Evolutionary conservation across 2,888 invertebrate species (phyloP), one percentile per base, ranked within the genome.

Genomic region (Liposcelis brunnea): DNA sequence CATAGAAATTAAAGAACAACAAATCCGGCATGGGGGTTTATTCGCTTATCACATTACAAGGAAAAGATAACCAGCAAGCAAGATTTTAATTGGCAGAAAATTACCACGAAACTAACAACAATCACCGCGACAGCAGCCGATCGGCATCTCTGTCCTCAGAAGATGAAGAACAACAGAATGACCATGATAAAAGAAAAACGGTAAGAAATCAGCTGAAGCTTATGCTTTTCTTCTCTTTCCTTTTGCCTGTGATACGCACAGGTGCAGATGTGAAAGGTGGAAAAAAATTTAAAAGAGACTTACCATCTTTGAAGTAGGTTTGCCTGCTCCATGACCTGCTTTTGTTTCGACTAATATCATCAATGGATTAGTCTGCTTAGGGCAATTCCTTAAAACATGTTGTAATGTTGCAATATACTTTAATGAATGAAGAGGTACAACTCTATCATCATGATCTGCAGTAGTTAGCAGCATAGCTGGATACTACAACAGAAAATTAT

Each of bases 391-490:
- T 12, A 84, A 60, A 35, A 70, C 72, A 57, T 86, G 70, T 59
- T 98, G 97, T 49, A 98, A 68, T 55, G 84, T 76, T 2, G 97
- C 94, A 48, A 87, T 81, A 65, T 83, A 89, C 67, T 98, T 98
- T 40, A 95, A 73, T 49, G 94, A 93, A 69, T 98, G 98, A 52
- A 93, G 72, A 43, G 97, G 97, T 52, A 95, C 95, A 51, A 98
- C 97, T 54, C 97, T 78, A 68, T 97, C 95, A 68, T 97, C 95
- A 66, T 97, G 95, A 70, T 97, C 95, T 15, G 90, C 95, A n/a
- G 95, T 95, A 54, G 91, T 67, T 49, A 97, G 72, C 51, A 98
- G 68, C 15, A 82, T 82, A 14, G 94, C 80, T 5, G 97, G 97
- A 71, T 94, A 97, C 64, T 91, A 78, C 8, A 52, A 54, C 40